Base-by-base conservation (phyloP, 2,797 vertebrate species). In the Enteromius fasciolatus region DNA sequence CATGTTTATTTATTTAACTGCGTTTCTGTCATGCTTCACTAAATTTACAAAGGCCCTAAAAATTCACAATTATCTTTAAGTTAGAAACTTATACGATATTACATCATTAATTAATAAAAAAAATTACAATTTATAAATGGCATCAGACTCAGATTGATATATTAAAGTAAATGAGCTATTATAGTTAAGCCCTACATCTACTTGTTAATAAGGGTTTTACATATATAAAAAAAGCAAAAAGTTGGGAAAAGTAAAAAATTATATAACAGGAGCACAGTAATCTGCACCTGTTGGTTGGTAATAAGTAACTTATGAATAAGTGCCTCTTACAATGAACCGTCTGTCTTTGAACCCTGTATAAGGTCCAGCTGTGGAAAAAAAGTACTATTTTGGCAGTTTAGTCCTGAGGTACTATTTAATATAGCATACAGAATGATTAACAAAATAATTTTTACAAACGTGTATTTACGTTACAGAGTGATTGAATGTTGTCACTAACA, bases 261-360 rank as follows among this genome's bases (percentile, higher is more conserved):
- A 46, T 77, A 20, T 20, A 50, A 48, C 44, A n/a, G 4, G 28
- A 25, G 10, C 50, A 23, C 41, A 39, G 44, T 39, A 39, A 59
- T 61, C 83, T 84, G n/a, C 63, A 81, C 70, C 77, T 81, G 78
- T 50, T 69, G 64, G 63, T 39, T 39, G 52, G 18, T 91, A 92
- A 93, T 93, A 89, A 83, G 91, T 93, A 12, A 93, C 92, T 70
- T 73, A 90, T 89, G 81, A 87, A 87, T 74, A 67, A 79, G 85
- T 31, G 61, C 83, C 76, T 33, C 83, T 82, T 86, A 86, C 84
- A 66, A n/a, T 85, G 86, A 92, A 89, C 90, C 88, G 23, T 28
- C 84, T 87, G 91, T 90, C 87, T 82, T 84, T 92, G 89, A 91
- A 92, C 76, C 76, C 44, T 64, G 23, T 5, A 46, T 61, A 11